Conservation (phyloP, 2,888 invertebrate species). For the Drosophila affinis region DNA sequence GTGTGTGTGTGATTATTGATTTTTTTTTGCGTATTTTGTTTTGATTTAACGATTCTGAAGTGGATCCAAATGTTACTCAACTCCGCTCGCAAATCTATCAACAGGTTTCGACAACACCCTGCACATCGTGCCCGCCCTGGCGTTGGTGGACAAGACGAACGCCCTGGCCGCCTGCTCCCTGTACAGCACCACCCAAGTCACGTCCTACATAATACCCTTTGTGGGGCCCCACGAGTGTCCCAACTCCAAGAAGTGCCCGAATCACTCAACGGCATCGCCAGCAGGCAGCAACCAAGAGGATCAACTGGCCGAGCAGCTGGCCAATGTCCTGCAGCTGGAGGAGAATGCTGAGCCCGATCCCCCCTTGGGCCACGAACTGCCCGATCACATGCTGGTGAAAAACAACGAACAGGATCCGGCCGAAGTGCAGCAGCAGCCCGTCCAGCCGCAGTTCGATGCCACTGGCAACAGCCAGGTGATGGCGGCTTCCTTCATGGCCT, state of each 20-base stretch:
- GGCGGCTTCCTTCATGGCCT: conserved; percentile 82
- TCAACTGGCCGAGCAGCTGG: conserved; percentile 43
- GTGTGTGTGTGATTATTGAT: conserved; percentile 65
- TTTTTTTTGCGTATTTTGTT: conserved; percentile 68
- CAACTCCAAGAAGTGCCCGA: conserved; percentile 83
- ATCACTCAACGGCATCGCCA: conserved; percentile 63
- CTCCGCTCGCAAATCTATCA: conserved; percentile 49
- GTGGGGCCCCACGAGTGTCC: conserved; percentile 84
- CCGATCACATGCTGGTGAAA: conserved; percentile 77
- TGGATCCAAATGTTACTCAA: conserved; percentile 48
- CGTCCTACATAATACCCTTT: conserved; percentile 84
- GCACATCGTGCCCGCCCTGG: conserved; percentile 83
- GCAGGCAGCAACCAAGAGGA: conserved; percentile 25
- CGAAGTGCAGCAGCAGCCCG: conserved; percentile 4
- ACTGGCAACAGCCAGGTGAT: conserved; percentile 80
- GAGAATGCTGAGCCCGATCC: conserved; percentile 57
- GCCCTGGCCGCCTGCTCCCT: conserved; percentile 69
- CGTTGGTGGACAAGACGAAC: conserved; percentile 80
- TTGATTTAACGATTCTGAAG: conserved; percentile 57
- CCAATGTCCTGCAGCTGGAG: conserved; percentile 40
- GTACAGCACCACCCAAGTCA: conserved; percentile 82
- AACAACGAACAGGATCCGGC: conserved; percentile 9
- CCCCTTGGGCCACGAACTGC: conserved; percentile 77
- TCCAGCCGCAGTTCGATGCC: conserved; percentile 54
- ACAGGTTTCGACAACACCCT: conserved; percentile 84